Evolutionary conservation across 2,797 vertebrate genomes (phyloP).

Genomic region (Psittacula echo): DNA sequence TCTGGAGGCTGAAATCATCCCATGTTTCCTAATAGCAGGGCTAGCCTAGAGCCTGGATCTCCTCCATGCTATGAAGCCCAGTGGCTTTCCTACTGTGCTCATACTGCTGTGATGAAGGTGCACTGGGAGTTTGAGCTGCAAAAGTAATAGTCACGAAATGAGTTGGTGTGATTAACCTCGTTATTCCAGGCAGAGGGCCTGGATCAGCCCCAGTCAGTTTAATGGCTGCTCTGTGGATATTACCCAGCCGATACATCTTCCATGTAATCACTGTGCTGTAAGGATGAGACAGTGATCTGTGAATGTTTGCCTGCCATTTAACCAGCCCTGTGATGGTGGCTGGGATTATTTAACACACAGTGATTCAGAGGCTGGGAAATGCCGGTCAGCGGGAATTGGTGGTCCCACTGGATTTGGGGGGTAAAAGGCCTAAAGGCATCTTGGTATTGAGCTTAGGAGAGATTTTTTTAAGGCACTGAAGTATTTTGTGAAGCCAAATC

Average conservation of each 20-base stretch:
- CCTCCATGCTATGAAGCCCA: neutral
- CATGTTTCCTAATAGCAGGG: accelerated
- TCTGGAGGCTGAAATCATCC: neutral
- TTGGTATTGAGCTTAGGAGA: neutral
- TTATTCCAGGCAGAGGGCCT: constrained; percentile 25
- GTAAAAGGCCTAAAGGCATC: neutral
- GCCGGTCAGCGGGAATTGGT: accelerated
- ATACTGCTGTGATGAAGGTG: neutral
- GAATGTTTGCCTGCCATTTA: neutral
- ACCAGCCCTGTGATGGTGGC: neutral
- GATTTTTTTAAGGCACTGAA: neutral
- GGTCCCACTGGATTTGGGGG: accelerated
- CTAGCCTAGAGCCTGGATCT: neutral
- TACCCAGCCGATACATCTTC: constrained; percentile 11
- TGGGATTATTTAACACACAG: neutral
- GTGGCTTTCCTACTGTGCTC: neutral
- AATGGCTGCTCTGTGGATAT: neutral
- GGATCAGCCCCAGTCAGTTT: constrained; percentile 2
- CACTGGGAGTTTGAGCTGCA: neutral
- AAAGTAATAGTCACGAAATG: neutral
- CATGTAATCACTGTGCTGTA: neutral
- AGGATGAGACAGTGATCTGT: neutral
- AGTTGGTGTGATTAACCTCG: constrained; percentile 34
- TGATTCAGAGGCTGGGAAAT: neutral
- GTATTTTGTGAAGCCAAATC: neutral